A percentile compares a stretch with the other conserved stretches of the same genome.
Conservation (phyloP, 2,797 vertebrate genomes). For the Aplochiton taeniatus region DNA sequence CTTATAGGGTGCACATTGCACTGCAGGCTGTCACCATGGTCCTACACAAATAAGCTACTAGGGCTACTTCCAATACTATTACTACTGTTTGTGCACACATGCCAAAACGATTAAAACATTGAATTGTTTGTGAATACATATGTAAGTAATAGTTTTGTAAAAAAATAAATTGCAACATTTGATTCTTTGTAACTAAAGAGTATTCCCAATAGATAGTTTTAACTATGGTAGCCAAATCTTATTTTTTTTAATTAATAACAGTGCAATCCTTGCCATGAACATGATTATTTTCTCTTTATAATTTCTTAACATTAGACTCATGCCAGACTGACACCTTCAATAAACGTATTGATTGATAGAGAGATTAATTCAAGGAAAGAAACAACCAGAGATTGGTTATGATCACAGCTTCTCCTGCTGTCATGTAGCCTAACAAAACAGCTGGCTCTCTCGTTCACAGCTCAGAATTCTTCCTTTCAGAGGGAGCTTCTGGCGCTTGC, state of each 20-base stretch:
- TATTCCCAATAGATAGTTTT: constrained; percentile 39
- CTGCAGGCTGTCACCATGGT: constrained; percentile 37
- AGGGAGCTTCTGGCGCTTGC: neutral
- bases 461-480: neutral
- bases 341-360: neutral
- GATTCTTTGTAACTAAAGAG: constrained; percentile 48
- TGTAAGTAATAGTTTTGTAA: constrained; percentile 47
- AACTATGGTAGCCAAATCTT: constrained; percentile 40
- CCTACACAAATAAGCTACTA: constrained; percentile 35
- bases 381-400: constrained; percentile 8
- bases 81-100: constrained; percentile 48
- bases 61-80: constrained; percentile 38
- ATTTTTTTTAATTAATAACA: constrained; percentile 42
- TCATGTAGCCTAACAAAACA: constrained; percentile 7
- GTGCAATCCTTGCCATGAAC: constrained; percentile 9
- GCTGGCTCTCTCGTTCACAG: neutral
- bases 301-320: constrained; percentile 9
- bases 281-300: constrained; percentile 16
- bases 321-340: constrained; percentile 5
- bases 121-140: constrained; percentile 47
- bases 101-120: constrained; percentile 53
- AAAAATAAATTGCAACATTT: constrained; percentile 5
- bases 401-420: constrained; percentile 4
- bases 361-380: constrained; percentile 12
- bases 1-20: constrained; percentile 26